Percentiles rank a stretch among this genome's conserved stretches.
Conservation (phyloP, 2,113 vertebrate species). For the Suricata suricatta region DNA sequence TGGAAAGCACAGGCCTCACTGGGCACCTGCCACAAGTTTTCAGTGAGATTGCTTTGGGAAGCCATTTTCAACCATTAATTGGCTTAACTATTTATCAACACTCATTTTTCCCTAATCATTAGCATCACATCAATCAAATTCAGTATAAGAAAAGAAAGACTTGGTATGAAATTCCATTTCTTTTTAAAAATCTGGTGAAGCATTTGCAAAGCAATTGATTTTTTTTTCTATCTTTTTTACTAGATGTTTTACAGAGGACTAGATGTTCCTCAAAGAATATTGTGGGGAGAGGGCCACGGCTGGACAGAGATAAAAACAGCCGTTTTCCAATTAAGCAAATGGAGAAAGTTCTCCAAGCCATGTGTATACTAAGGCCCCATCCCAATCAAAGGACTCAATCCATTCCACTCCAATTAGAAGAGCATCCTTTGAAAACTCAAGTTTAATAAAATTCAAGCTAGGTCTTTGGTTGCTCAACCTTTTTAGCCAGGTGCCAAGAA, state of each 20-base stretch:
- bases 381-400: constrained; percentile 39
- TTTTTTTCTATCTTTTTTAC: not conserved
- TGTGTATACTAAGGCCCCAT: not conserved
- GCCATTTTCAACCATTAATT: not conserved
- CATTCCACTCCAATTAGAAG: constrained; percentile 16
- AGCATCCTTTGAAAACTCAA: constrained; percentile 49
- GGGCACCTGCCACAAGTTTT: not conserved
- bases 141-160: not conserved
- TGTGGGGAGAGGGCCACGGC: not conserved
- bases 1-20: constrained; percentile 22
- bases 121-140: constrained; percentile 27
- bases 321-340: constrained; percentile 50
- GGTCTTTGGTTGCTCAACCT: constrained; percentile 57
- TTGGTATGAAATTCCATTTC: not conserved
- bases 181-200: constrained; percentile 4
- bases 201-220: not conserved
- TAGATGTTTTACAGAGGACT: constrained; percentile 29
- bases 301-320: constrained; percentile 46
- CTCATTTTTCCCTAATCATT: not conserved
- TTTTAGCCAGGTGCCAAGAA: constrained; percentile 64
- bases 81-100: not conserved
- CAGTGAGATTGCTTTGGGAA: not conserved
- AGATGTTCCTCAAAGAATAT: constrained; percentile 47
- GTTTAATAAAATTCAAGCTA: constrained; percentile 62
- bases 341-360: constrained; percentile 7